phyloP scores from a whole-genome alignment of 2,888 invertebrate genomes.

The Orchesella flavescens region DNA sequence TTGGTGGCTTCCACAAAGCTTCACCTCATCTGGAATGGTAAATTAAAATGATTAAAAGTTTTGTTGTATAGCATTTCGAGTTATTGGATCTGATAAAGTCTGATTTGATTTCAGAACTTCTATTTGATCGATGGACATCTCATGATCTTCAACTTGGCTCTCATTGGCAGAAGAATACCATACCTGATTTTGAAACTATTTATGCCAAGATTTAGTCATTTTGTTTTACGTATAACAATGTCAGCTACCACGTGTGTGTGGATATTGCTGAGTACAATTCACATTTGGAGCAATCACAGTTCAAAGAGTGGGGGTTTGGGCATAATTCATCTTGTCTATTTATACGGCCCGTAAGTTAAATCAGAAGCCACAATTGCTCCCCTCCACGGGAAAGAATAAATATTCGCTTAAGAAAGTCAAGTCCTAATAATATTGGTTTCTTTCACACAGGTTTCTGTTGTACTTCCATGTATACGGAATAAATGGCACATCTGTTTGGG shows the following conservation, averaged over 20 bases:
- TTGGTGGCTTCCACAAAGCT: conserved; percentile 97
- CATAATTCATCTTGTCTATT: conserved; percentile 64
- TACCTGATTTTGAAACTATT: conserved; percentile 79
- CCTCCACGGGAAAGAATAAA: not conserved
- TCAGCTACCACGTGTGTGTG: conserved; percentile 61
- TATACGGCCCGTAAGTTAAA: conserved; percentile 70
- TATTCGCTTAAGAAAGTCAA: not conserved
- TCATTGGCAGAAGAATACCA: conserved; percentile 86
- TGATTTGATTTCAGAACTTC: conserved; percentile 83
- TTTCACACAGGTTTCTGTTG: conserved; percentile 48
- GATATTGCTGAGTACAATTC: conserved; percentile 59
- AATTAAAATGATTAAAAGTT: conserved; percentile 72
- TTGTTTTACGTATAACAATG: conserved; percentile 64
- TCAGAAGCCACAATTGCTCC: not conserved
- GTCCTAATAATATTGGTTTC: not conserved
- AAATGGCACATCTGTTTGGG: conserved; percentile 63
- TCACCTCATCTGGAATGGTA: conserved; percentile 91
- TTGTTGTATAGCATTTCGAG: too few relatives aligned
- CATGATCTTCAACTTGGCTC: conserved; percentile 86
- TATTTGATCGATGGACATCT: conserved; percentile 93
- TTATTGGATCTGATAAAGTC: too few relatives aligned
- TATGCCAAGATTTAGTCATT: conserved; percentile 75
- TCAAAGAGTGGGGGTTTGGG: conserved; percentile 44
- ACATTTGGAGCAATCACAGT: conserved; percentile 63
- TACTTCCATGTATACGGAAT: conserved; percentile 69